Evolutionary conservation across 2,113 vertebrate species (phyloP), one percentile per base, ranked within the genome.

Genomic region (Acrocephalus arundinaceus): DNA sequence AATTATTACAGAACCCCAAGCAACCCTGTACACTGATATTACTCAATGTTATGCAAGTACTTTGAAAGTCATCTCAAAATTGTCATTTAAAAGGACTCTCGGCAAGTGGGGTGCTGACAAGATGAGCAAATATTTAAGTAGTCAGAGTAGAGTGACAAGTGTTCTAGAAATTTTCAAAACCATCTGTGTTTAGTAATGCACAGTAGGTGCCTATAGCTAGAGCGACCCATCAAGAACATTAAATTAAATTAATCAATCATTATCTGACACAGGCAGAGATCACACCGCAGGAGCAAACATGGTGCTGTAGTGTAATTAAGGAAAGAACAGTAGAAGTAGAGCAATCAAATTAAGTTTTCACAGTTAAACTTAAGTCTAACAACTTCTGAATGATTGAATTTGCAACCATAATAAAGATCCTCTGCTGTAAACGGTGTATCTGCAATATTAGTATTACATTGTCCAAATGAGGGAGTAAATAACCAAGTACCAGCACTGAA

Each of bases 51-150:
- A 59, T 12, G 15, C 25, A 79, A 75, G 24, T 52, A 79, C 62
- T 73, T 79, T 45, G 67, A 68, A 90, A 93, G 49, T 80, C 21
- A 85, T 79, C 45, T 79, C 66, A 90, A 89, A 88, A 71, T 35
- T 52, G 74, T 46, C 3, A 68, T 82, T 63, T 55, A 78, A 87
- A 92, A 85, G 30, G 22, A 68, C 49, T 63, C 62, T 61, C 2
- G 5, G 67, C 58, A 88, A 92, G 63, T 19, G 39, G 49, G 71
- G 41, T 72, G 75, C 62, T 96, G 76, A 83, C 48, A 87, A 71
- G 62, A 87, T 73, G 35, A 94, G 73, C 79, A 85, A 93, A 93
- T 92, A 93, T 93, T 94, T 93, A 90, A 85, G 43, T 45, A 90
- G 66, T 67, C 45, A 72, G 30, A 82, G 61, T 51, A 79, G 13